phyloP scores from a whole-genome alignment of 2,113 vertebrate species.

The Girardinichthys multiradiatus region DNA sequence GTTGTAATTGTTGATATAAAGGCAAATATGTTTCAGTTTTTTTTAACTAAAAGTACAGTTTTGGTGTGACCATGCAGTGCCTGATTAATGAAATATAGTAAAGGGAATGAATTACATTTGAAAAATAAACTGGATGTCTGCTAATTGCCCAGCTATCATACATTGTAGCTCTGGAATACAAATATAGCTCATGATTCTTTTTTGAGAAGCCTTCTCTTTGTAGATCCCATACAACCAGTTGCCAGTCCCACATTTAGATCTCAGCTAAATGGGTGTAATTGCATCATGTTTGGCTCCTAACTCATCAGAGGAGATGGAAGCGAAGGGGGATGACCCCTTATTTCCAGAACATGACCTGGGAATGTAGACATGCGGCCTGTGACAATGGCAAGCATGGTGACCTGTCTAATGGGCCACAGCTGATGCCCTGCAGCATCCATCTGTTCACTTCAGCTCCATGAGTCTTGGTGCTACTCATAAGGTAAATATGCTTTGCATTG shows the following conservation, averaged over 20 bases:
- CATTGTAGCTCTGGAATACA: conserved; percentile 53
- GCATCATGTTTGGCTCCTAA: conserved; percentile 70
- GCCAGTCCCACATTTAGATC: conserved; percentile 49
- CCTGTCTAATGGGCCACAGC: conserved; percentile 66
- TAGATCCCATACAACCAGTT: conserved; percentile 55
- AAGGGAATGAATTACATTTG: conserved; percentile 1
- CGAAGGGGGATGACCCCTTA: conserved; percentile 69
- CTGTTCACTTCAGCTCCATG: conserved; percentile 52
- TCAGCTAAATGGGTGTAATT: conserved; percentile 74
- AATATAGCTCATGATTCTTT: conserved; percentile 48
- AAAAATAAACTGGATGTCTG: conserved; percentile 23
- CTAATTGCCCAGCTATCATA: conserved; percentile 45
- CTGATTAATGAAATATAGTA: not conserved
- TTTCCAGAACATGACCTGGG: conserved; percentile 75
- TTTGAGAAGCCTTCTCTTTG: conserved; percentile 48
- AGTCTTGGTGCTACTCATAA: conserved; percentile 6
- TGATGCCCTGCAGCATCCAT: conserved; percentile 68
- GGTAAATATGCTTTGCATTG: not conserved
- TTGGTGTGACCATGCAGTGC: not conserved
- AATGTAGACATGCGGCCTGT: conserved; percentile 59
- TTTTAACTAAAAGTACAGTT: conserved; percentile 11
- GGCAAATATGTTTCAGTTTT: conserved; percentile 6
- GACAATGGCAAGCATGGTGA: conserved; percentile 61
- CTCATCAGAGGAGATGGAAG: conserved; percentile 49
- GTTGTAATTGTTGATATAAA: conserved; percentile 17